Base-by-base conservation (phyloP, 2,113 vertebrate genomes). In the Mugil cephalus region DNA sequence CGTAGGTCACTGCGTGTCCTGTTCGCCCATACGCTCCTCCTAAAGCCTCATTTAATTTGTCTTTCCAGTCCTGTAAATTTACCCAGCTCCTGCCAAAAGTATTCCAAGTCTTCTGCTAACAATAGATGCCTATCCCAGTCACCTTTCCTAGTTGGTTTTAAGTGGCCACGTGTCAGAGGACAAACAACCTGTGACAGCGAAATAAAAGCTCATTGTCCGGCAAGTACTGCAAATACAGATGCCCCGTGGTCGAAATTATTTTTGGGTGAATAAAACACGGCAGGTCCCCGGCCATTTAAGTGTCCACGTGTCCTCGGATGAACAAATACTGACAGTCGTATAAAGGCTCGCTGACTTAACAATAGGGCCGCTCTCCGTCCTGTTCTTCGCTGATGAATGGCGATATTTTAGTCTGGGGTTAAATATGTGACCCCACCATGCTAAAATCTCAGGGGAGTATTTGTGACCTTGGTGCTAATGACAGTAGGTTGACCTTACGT, bases 361-460 rank as follows among this genome's bases (percentile, higher is more conserved):
- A 86, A 83, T 88, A 64, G 79, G 79, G 58, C 63, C 66, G 52
- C 69, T 69, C 52, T 10, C 5, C 79, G 77, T 74, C 74, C 66
- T 40, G 18, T 77, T 85, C 73, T 63, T 74, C 65, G 12, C 73
- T 90, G 79, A 92, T 89, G 87, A 84, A 76, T 82, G 65, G 15
- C 87, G 87, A 91, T 86, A 62, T 89, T 88, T 89, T 91, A 81
- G 89, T 77, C 36, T 0, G 46, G 35, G 89, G 88, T 88, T 71
- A 91, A 89, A 85, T 89, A 89, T 90, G 83, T 90, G 87, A 90
- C 88, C 86, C 71, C 52, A 74, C 4, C 75, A 79, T 87, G 60
- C 75, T 59, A 73, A 64, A 78, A n/a, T 30, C 76, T 54, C 76
- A 55, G 53, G 48, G 77, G 74, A 85, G 69, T 65, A 80, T 84